Base-by-base conservation (phyloP, 2,113 vertebrate species). In the Paralichthys olivaceus region DNA sequence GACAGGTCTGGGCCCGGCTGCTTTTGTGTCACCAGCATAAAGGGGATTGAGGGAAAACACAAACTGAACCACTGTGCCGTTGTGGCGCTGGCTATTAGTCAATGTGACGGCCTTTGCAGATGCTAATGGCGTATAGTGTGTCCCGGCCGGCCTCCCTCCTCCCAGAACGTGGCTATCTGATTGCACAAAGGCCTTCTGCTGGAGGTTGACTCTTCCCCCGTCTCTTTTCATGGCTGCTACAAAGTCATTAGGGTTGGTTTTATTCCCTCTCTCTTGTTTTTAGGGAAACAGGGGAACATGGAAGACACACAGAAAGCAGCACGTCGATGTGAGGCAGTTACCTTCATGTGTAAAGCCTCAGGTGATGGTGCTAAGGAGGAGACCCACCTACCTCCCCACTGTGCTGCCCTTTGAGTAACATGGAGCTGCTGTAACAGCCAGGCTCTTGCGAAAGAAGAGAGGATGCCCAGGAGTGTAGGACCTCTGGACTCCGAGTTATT, bases 21-120 rank as follows among this genome's bases (percentile, higher is more conserved):
- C 96, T 90, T 98, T 98, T 98, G 97, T 98, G 95, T 96, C 95
- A 88, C 80, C 69, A 82, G 73, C 93, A 98, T 96, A 99, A 99
- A 96, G 85, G 90, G 86, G 76, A 89, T 86, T 88, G 92, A 95
- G 95, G 93, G 95, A 95, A 90, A 96, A 95, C 96, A 95, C 96
- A 96, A 96, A 96, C 95, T 95, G 95, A 96, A 95, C 95, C 97
- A 96, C 92, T 94, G 94, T 92, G 84, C 94, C 90, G 94, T 94
- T 94, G 85, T 93, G 92, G 91, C 72, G 89, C 77, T 84, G 83
- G 84, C 96, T 95, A 95, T 95, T 90, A 95, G 94, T 95, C 60
- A 26, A 93, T 94, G 94, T 93, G 94, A 94, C 91, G 84, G 94
- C 90, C 96, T 98, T 98, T 98, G 96, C 95, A 98, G 96, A 99